A percentile compares a stretch with the other conserved stretches of the same genome.
These are phyloP conservation scores for Epizoanthus rinbou DNA, from an alignment of 92 coral and sea anemone species.

Conservation along the genomic window DNA sequence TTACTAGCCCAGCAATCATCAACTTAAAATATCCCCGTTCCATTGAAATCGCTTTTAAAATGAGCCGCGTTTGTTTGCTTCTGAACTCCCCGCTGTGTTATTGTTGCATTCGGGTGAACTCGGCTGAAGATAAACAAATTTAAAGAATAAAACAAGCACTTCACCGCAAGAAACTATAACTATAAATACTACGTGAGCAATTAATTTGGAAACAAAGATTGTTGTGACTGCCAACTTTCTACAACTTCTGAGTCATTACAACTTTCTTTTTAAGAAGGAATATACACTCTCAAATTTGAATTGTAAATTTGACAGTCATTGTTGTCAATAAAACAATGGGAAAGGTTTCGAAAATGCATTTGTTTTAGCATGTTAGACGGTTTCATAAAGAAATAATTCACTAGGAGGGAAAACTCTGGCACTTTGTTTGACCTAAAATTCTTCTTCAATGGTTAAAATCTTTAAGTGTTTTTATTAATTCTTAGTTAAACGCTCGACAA, in stretches of 20 bases:
- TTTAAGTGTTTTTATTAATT: too few relatives aligned
- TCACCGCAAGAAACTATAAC: not conserved
- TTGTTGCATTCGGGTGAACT: not conserved
- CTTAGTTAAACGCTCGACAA: too few relatives aligned
- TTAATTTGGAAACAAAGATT: not conserved
- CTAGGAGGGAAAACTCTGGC: too few relatives aligned
- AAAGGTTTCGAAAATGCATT: not conserved
- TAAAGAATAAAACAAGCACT: not conserved
- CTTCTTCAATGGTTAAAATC: too few relatives aligned
- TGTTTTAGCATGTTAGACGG: not conserved
- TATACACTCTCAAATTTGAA: slow-evolving; percentile 22
- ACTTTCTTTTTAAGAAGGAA: not conserved
- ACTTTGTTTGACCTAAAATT: too few relatives aligned
- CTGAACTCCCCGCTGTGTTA: not conserved
- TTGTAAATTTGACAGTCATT: slow-evolving; percentile 32
- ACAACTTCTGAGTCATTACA: not conserved
- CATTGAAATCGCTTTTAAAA: not conserved
- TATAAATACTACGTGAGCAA: not conserved
- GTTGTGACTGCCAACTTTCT: not conserved
- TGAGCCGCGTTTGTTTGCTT: not conserved
- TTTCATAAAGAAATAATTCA: not conserved
- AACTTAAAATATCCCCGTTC: not conserved
- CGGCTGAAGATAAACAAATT: not conserved
- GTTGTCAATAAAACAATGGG: not conserved
- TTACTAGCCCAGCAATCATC: too few relatives aligned